phyloP scores from a whole-genome alignment of 2,888 invertebrate genomes.

The Microplitis manilae region DNA sequence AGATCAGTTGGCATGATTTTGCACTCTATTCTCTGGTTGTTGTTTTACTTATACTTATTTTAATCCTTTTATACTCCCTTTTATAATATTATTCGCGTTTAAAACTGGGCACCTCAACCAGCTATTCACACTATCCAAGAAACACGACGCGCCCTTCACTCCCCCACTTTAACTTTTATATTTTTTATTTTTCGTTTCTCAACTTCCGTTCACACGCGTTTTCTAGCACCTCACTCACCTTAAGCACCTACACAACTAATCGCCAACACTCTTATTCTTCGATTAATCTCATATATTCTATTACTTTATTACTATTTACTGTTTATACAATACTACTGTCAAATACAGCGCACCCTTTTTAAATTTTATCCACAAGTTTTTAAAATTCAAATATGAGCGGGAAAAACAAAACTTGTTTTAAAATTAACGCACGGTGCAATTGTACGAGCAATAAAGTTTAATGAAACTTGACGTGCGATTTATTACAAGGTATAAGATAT shows the following conservation, averaged over 20 bases:
- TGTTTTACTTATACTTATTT: slow-evolving; percentile 23
- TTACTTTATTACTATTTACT: background rate
- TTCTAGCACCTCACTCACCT: slow-evolving; percentile 34
- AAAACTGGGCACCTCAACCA: slow-evolving; percentile 21
- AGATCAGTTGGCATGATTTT: slow-evolving; percentile 35
- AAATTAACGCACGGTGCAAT: background rate
- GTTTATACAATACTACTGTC: too few species aligned
- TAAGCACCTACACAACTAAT: slow-evolving; percentile 30
- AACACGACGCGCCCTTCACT: slow-evolving; percentile 9
- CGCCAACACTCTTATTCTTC: slow-evolving; percentile 27
- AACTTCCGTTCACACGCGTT: slow-evolving; percentile 42
- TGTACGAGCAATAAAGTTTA: background rate
- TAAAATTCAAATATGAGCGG: background rate
- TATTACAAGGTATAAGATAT: background rate
- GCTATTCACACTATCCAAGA: slow-evolving; percentile 27
- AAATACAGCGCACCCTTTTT: too few species aligned
- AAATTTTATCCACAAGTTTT: too few species aligned
- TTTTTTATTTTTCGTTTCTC: slow-evolving; percentile 11
- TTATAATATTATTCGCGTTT: background rate
- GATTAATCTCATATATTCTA: background rate
- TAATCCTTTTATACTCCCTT: background rate
- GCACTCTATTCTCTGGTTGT: slow-evolving; percentile 26
- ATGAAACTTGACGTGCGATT: slow-evolving; percentile 40
- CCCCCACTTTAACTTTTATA: slow-evolving; percentile 1
- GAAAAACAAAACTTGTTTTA: background rate